Evolutionary conservation across 2,888 invertebrate genomes (phyloP).

Genomic region (Eustalomyia histrio): DNA sequence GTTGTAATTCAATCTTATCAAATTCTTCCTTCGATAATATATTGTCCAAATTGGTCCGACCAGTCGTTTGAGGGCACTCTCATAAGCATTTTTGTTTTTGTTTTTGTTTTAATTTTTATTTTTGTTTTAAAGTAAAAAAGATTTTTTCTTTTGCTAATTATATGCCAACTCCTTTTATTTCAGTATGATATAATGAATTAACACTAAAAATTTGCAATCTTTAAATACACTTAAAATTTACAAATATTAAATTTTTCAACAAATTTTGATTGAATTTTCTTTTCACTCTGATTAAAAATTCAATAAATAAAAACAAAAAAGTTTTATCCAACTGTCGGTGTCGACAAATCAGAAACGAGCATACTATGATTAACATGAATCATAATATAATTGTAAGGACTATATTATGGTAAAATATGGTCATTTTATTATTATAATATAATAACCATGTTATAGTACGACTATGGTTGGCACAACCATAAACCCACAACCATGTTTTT

Average conservation of each 20-base stretch:
- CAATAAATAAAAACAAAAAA: conserved; percentile 49
- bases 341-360: conserved; percentile 52
- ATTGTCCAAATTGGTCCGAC: conserved; percentile 76
- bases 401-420: too few species aligned
- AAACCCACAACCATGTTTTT: too few species aligned
- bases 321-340: conserved; percentile 37
- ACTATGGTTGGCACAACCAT: too few species aligned
- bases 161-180: neutral
- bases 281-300: conserved; percentile 39
- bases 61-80: conserved; percentile 78
- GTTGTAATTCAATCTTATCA: conserved; percentile 88
- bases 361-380: too few species aligned
- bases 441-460: too few species aligned
- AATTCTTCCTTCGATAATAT: conserved; percentile 77
- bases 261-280: conserved; percentile 61
- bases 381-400: too few species aligned
- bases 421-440: too few species aligned
- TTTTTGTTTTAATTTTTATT: neutral
- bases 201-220: conserved; percentile 55
- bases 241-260: conserved; percentile 46
- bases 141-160: conserved; percentile 23
- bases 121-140: conserved; percentile 37
- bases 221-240: conserved; percentile 34
- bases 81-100: conserved; percentile 74
- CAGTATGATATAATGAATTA: conserved; percentile 36